These are phyloP conservation scores for Coptodon bakossiorum DNA, from an alignment of 2,113 vertebrate species.

Conservation along the genomic window DNA sequence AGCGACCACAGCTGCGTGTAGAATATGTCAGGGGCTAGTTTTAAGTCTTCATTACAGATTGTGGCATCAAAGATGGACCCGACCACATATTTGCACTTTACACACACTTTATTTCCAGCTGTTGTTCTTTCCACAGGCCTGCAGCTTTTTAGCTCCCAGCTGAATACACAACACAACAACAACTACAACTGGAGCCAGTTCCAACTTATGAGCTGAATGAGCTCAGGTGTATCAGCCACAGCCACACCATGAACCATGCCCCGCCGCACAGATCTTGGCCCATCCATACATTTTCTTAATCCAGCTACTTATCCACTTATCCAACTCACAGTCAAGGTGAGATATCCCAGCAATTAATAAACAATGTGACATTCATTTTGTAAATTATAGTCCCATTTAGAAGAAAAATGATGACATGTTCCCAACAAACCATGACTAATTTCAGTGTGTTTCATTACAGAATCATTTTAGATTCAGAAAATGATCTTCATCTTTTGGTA, in stretches of 20 bases:
- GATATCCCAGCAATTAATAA: background rate
- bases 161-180: background rate
- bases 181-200: background rate
- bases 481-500: background rate
- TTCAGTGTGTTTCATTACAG: background rate
- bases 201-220: background rate
- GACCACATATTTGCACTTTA: background rate
- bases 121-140: background rate
- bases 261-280: background rate
- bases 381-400: background rate
- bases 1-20: background rate
- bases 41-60: background rate
- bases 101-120: background rate
- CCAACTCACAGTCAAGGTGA: background rate
- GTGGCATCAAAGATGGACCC: background rate
- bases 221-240: background rate
- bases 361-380: background rate
- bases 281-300: background rate
- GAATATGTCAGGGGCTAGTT: background rate
- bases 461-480: background rate
- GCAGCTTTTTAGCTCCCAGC: background rate
- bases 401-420: background rate
- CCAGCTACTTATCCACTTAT: background rate
- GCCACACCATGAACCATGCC: background rate
- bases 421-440: background rate